Evolutionary conservation across 2,888 invertebrate genomes (phyloP), one percentile per base, ranked within the genome.

Genomic region (Metopia argyrocephala): DNA sequence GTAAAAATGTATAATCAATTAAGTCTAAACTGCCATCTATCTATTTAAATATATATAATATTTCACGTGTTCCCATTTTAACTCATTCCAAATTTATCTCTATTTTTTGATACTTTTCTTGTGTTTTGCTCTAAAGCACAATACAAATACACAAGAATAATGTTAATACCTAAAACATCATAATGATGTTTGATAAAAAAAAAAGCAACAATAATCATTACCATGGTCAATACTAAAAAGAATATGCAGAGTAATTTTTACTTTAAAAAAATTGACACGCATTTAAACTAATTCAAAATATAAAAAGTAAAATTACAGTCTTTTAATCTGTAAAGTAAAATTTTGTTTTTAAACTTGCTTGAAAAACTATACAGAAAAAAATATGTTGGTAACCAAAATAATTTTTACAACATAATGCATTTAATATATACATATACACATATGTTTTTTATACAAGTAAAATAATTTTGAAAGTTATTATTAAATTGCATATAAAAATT

Each of bases 121-220:
- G 20, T 68, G 46, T 59, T 31, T 61, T 61, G 20, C 28, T 25
- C 7, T 62, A 31, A 4, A 61, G 6, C 71, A 62, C 7, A 57
- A 21, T n/a, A 48, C 48, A 48, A 28, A 52, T 62, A 52, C 46
- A 56, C 27, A 28, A 12, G 7, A 65, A 25, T 52, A 70, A 64
- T 25, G 25, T 54, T 25, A 56, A 23, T 25, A 54, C 18, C 31
- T 6, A 52, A 75, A 79, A 76, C 70, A 23, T 76, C 52, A 79
- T 79, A 57, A 79, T 79, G 70, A 79, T 56, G 70, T 62, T 79
- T 48, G n/a, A n/a, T n/a, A n/a, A n/a, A n/a, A n/a, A 9, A 56
- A 62, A 78, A 62, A 56, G 28, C n/a, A 18, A 12, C 57, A 64
- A 70, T n/a, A 65, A 52, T 70, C 64, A 70, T 76, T 70, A 76